A percentile compares a stretch with the other conserved stretches of the same genome.
These are phyloP conservation scores for Narcine bancroftii DNA, from an alignment of 2,113 vertebrate species.

Conservation along the genomic window DNA sequence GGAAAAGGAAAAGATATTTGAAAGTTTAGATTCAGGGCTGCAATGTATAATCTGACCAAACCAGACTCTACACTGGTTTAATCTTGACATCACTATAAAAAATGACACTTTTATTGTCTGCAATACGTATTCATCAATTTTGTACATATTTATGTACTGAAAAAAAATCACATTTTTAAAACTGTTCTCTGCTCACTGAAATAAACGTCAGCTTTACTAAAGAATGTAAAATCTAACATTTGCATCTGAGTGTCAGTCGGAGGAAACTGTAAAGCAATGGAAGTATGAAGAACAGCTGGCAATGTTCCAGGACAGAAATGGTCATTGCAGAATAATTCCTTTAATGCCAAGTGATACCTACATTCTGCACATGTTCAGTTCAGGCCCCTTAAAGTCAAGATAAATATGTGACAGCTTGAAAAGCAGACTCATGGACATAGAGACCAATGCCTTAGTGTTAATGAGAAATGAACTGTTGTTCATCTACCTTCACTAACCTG, in stretches of 20 bases:
- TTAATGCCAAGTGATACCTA: constrained; percentile 5
- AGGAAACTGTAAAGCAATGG: not conserved
- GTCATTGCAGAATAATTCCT: not conserved
- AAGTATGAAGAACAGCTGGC: not conserved
- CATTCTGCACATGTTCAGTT: not conserved
- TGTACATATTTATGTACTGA: constrained; percentile 35
- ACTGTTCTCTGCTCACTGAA: constrained; percentile 30
- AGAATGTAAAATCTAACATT: constrained; percentile 29
- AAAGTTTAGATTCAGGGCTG: constrained; percentile 28
- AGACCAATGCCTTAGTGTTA: not conserved
- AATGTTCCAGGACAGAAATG: not conserved
- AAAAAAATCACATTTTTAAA: constrained; percentile 37
- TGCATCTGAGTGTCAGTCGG: not conserved
- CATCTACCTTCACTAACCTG: not conserved
- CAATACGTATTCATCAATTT: constrained; percentile 36
- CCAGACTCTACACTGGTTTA: constrained; percentile 35
- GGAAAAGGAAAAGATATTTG: constrained; percentile 33
- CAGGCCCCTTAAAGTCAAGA: not conserved
- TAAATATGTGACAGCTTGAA: not conserved
- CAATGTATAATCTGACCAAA: constrained; percentile 34
- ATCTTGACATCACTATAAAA: constrained; percentile 36
- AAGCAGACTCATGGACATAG: not conserved
- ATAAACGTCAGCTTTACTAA: constrained; percentile 34
- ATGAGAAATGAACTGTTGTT: not conserved
- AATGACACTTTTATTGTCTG: constrained; percentile 37